Base-by-base conservation (phyloP, 2,888 invertebrate genomes). In the Ernsta delagoae region DNA sequence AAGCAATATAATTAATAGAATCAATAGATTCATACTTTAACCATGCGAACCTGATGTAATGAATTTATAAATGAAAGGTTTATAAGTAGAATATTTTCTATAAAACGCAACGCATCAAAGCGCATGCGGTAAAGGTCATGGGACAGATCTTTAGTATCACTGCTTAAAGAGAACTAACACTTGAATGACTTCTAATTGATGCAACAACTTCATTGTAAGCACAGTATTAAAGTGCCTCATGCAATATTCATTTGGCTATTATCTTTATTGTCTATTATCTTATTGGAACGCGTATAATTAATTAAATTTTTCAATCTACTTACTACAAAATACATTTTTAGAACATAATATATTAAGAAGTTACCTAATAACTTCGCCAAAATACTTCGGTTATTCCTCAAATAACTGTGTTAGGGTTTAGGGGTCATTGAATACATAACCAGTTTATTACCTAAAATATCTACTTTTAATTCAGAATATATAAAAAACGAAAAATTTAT, bases 211-310 rank as follows among this genome's bases (percentile, higher is more conserved):
- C 80, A 85, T 85, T 82, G 81, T 83, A 77, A 78, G 79, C 78
- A 79, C 77, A 80, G 79, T 81, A 80, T 84, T 86, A 83, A 83
- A 78, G 76, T 79, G 59, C 76, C 78, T 83, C 78, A 85, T 87
- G 82, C 83, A 86, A 85, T 85, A 86, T 87, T 84, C 82, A 85
- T 84, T 75, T 73, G 73, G 73, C 81, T 79, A 84, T 85, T 86
- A 85, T 85, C 76, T 73, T 72, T 72, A 24, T 24, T 24, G 1
- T 24, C 24, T 24, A 24, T 74, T 72, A 69, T 31, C 60, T 59
- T 60, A 24, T 63, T 66, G 64, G 63, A 63, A 72, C 60, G 71
- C 63, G 60, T 70, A 66, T 69, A 59, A 65, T 60, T 65, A 73
- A 71, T 73, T 75, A 73, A 71, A 70, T 63, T 69, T 70, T 59